Evolutionary conservation across 2,113 vertebrate species (phyloP).

Genomic region (Candoia aspera): DNA sequence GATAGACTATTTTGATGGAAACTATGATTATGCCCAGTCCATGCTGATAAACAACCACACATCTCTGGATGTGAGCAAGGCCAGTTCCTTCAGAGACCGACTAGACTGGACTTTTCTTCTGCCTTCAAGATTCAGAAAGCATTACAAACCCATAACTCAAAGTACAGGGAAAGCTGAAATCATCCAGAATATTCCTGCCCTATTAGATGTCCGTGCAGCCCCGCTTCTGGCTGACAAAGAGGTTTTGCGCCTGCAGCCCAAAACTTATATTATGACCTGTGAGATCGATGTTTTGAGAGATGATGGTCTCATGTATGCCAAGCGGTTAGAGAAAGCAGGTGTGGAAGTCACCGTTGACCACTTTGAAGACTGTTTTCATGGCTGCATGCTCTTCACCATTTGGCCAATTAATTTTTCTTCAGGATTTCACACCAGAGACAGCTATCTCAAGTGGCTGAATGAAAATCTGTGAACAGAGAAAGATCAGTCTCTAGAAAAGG

Average conservation of each 20-base stretch:
- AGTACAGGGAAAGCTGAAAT: constrained; percentile 73
- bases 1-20: constrained; percentile 88
- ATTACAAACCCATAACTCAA: constrained; percentile 78
- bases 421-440: constrained; percentile 80
- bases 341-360: constrained; percentile 89
- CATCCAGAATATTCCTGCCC: constrained; percentile 74
- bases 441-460: constrained; percentile 89
- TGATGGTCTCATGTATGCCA: constrained; percentile 91
- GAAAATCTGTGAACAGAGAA: constrained; percentile 80
- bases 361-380: constrained; percentile 92
- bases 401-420: constrained; percentile 84
- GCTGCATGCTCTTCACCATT: constrained; percentile 89
- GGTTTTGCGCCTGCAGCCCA: constrained; percentile 79
- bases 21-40: constrained; percentile 72
- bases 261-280: constrained; percentile 90
- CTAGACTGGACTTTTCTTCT: constrained; percentile 88
- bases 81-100: constrained; percentile 64
- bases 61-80: constrained; percentile 76
- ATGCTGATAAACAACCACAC: constrained; percentile 92
- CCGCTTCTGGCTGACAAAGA: constrained; percentile 83
- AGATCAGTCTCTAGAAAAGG: background rate
- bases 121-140: constrained; percentile 76
- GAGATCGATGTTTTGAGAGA: constrained; percentile 93
- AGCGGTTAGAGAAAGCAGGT: constrained; percentile 81
- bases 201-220: constrained; percentile 82